Evolutionary conservation across 2,888 invertebrate species (phyloP), one percentile per base, ranked within the genome.

Genomic region (Stegana nigrithorax): DNA sequence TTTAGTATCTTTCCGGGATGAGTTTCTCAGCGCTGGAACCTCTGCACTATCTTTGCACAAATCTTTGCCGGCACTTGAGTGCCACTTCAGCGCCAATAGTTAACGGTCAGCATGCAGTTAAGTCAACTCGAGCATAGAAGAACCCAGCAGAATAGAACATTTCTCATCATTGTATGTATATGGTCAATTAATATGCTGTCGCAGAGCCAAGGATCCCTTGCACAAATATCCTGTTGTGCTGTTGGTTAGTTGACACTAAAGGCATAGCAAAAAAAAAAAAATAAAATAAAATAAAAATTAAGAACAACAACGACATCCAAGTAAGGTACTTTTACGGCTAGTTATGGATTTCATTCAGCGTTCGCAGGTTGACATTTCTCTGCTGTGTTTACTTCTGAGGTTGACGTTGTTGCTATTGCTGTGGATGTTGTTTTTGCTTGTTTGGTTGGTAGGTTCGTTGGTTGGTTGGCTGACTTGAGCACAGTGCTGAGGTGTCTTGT

Each of bases 241-340:
- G 70, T 70, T 63, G 65, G 65, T 65, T 62, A 61, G 79, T 79
- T 79, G 75, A 77, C 79, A 77, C 78, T 76, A n/a, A n/a, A n/a
- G 72, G 17, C 21, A 10, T 4, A 12, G 7, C n/a, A 39, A 39
- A 14, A 39, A 42, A 10, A 14, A 17, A 42, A 42, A 12, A 42
- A 42, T 67, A 78, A 78, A n/a, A n/a, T n/a, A n/a, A n/a, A n/a
- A 66, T 73, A 75, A 76, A 75, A 78, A 78, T 78, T 73, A 72
- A 73, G 62, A 73, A 68, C 72, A 62, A 71, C 68, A 69, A 68
- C 68, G 69, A 69, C 8, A 27, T 6, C 27, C 26, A 29, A 51
- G 53, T 19, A n/a, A 55, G 71, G 73, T 66, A 59, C 55, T 55
- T 62, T 75, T 74, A 75, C 77, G 79, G 73, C 75, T 71, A 76